Evolutionary conservation across 2,888 invertebrate species (phyloP).

Genomic region (Andrena camellia): DNA sequence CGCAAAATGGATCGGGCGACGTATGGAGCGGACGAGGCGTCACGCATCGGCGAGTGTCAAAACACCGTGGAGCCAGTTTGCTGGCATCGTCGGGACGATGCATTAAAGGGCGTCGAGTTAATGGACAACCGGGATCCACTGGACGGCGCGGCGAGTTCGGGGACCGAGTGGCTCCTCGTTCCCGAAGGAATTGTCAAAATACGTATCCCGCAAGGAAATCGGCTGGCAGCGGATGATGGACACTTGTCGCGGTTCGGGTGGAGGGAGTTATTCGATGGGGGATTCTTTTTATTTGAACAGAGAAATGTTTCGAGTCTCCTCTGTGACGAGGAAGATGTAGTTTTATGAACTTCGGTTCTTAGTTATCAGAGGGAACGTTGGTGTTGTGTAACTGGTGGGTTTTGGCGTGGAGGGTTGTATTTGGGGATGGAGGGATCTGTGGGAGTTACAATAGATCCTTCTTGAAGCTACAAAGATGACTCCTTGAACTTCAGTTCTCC

Average conservation of each 20-base stretch:
- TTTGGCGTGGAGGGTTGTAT: too few relatives aligned
- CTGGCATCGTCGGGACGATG: conserved; percentile 51
- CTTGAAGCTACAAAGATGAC: too few relatives aligned
- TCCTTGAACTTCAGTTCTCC: too few relatives aligned
- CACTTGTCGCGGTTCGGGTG: conserved; percentile 4
- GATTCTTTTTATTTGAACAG: background rate
- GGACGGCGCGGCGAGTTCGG: conserved; percentile 21
- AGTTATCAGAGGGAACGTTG: too few relatives aligned
- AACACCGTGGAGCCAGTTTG: conserved; percentile 67
- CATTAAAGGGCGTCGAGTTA: conserved; percentile 72
- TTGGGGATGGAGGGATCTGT: too few relatives aligned
- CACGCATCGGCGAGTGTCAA: conserved; percentile 78
- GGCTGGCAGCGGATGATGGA: conserved; percentile 32
- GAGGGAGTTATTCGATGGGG: background rate
- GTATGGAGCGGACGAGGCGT: conserved; percentile 70
- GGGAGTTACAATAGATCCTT: too few relatives aligned
- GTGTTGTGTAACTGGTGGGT: too few relatives aligned
- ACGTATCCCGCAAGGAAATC: conserved; percentile 29
- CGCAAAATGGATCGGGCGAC: conserved; percentile 78
- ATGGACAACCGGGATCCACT: conserved; percentile 67
- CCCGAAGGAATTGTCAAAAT: conserved; percentile 59
- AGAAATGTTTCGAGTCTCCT: too few relatives aligned
- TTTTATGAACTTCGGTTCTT: too few relatives aligned
- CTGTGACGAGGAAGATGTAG: too few relatives aligned
- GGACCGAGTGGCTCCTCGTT: conserved; percentile 4